Conservation (phyloP, 2,888 invertebrate species). For the Dorcus hopei region DNA sequence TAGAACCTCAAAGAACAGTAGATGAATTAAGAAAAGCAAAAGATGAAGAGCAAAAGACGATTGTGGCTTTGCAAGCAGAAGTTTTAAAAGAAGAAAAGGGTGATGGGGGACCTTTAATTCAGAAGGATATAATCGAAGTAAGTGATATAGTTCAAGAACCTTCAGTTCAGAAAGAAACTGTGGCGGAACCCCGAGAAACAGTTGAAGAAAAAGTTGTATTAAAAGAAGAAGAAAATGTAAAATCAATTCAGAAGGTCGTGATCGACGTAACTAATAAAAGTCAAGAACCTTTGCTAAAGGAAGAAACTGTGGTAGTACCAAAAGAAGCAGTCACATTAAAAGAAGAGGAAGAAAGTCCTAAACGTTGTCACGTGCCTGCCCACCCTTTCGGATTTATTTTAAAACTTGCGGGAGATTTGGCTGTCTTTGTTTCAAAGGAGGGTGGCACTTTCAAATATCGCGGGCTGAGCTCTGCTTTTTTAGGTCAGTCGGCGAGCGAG, state of each 20-base stretch:
- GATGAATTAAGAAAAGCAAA: no score
- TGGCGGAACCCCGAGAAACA: not conserved
- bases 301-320: not conserved
- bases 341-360: not conserved
- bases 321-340: not conserved
- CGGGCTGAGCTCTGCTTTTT: no score
- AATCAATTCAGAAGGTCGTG: not conserved
- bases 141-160: not conserved
- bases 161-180: not conserved
- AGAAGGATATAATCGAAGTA: not conserved
- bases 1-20: not conserved
- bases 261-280: no score
- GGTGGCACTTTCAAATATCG: no score
- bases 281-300: not conserved
- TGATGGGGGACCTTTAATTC: not conserved
- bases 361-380: no score
- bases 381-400: no score
- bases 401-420: no score
- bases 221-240: not conserved
- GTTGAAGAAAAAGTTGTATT: not conserved
- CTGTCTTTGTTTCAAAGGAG: no score
- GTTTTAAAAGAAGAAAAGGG: not conserved
- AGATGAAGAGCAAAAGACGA: no score
- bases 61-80: no score
- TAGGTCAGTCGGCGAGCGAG: no score